Base-by-base conservation (phyloP, 2,888 invertebrate genomes). In the Megalurothrips usitatus region DNA sequence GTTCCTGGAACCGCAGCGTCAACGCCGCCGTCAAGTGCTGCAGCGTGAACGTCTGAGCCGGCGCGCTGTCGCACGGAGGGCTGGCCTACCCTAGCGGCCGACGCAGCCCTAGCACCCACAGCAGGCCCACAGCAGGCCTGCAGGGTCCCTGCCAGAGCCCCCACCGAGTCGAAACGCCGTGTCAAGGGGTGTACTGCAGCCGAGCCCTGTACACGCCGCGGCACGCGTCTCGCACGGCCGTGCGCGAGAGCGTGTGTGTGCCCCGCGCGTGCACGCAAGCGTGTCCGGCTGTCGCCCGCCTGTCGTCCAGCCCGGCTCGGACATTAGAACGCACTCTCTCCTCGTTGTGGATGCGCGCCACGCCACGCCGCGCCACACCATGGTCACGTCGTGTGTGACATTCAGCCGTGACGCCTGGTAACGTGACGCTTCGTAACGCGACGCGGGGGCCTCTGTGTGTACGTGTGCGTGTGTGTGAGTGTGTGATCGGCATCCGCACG, bases 271-370 rank as follows among this genome's bases (percentile, higher is more conserved):
- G 52, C 8, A 17, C 17, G 52, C 52, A 17, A 14, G 14, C 14
- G 58, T 58, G 58, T 17, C 19, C 17, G 58, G 14, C 58, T 58
- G 58, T 58, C 58, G 6, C 58, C 58, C 58, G 58, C 58, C 58
- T 43, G 34, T 23, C 68, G 68, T 10, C 68, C 68, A 9, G 68
- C 68, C 63, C 63, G 63, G 19, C 68, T 23, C 68, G 68, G 68
- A 68, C 68, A 68, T 23, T 23, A 68, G 68, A 68, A 68, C 68
- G 68, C 68, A 68, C 68, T 68, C 68, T 68, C 68, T 68, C 68
- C 68, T 68, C 68, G 68, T 68, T 68, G 23, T 23, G 23, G 23
- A 68, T 68, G 68, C 63, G 52, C 19, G 19, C 52, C 10, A 9
- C n/a, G n/a, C n/a, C n/a, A 52, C 19, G 19, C 52, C 10, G 17